These are phyloP conservation scores for Odocoileus virginianus DNA, from an alignment of 2,113 vertebrate genomes.

Conservation along the genomic window DNA sequence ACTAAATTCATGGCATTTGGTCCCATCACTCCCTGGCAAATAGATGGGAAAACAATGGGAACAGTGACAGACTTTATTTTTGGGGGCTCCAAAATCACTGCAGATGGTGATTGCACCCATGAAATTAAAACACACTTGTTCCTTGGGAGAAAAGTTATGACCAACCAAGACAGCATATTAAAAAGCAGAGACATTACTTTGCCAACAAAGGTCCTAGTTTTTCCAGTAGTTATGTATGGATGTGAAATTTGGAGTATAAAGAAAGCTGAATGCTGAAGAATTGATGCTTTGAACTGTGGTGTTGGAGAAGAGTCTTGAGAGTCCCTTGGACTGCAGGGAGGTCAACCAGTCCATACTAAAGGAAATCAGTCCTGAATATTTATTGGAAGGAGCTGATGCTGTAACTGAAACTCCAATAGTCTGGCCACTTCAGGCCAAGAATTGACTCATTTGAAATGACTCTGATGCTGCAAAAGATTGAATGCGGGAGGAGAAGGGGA, in stretches of 20 bases:
- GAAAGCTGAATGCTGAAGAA: background rate
- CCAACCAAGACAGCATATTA: background rate
- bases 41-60: background rate
- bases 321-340: background rate
- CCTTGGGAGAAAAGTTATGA: background rate
- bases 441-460: background rate
- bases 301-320: background rate
- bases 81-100: accelerated
- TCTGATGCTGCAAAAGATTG: background rate
- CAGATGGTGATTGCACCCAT: background rate
- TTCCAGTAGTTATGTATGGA: background rate
- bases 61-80: background rate
- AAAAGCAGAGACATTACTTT: background rate
- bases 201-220: background rate
- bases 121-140: background rate
- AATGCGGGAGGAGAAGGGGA: background rate
- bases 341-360: background rate
- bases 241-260: background rate
- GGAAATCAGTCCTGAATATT: background rate
- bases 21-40: background rate
- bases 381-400: background rate
- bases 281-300: background rate
- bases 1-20: background rate
- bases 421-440: background rate
- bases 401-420: background rate